Evolutionary conservation across 2,888 invertebrate genomes (phyloP).

Genomic region (Tolmerus cingulatus): DNA sequence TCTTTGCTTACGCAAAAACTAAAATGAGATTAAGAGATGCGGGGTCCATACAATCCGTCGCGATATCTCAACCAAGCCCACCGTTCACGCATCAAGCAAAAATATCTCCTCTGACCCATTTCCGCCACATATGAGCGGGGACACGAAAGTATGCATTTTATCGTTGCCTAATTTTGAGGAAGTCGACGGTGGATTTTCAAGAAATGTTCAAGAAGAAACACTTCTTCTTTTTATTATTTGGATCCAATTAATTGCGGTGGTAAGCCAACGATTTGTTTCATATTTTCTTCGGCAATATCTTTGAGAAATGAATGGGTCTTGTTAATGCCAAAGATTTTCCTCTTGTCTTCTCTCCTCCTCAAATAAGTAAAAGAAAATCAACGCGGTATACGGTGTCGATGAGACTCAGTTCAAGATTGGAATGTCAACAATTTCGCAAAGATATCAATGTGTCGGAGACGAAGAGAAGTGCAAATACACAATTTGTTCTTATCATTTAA

Average conservation of each 20-base stretch:
- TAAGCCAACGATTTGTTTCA: background rate
- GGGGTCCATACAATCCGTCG: background rate
- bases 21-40: background rate
- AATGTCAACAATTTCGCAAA: constrained; percentile 9
- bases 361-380: background rate
- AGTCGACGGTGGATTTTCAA: background rate
- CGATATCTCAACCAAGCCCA: background rate
- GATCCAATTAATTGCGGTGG: background rate
- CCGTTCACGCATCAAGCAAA: background rate
- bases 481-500: background rate
- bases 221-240: background rate
- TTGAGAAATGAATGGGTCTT: background rate
- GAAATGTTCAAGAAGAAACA: background rate
- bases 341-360: background rate
- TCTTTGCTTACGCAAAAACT: background rate
- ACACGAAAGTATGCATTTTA: constrained; percentile 21
- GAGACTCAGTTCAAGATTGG: background rate
- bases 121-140: constrained; percentile 16
- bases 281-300: background rate
- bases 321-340: background rate
- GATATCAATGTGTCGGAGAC: background rate
- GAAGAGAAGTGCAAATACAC: background rate
- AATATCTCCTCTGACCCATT: constrained; percentile 18
- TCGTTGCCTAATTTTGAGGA: constrained; percentile 12
- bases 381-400: background rate